Conservation (phyloP, 1,140 invertebrate genomes). For the Leptinotarsa defecta region DNA sequence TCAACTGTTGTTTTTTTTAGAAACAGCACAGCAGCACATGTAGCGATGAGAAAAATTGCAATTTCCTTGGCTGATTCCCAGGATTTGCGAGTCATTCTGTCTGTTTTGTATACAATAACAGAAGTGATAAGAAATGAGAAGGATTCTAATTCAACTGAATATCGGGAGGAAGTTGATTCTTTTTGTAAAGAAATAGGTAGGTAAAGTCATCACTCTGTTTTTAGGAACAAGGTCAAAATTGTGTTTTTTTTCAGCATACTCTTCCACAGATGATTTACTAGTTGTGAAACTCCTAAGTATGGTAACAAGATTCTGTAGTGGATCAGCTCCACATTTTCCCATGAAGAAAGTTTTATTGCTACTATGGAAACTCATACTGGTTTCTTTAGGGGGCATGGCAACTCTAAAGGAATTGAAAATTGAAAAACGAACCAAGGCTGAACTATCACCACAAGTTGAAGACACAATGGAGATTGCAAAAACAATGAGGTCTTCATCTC, state of each 20-base stretch:
- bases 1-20: conserved; percentile 56
- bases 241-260: conserved; percentile 33
- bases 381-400: conserved; percentile 87
- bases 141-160: conserved; percentile 67
- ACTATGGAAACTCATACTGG: conserved; percentile 92
- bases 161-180: conserved; percentile 68
- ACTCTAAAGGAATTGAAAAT: conserved; percentile 61
- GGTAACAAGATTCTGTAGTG: conserved; percentile 94
- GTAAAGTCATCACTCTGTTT: conserved; percentile 55
- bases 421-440: conserved; percentile 68
- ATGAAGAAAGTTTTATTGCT: conserved; percentile 97
- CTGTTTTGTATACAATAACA: conserved; percentile 91
- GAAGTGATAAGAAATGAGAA: conserved; percentile 83
- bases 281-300: conserved; percentile 89
- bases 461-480: conserved; percentile 92
- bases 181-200: conserved; percentile 84
- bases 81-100: conserved; percentile 89
- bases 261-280: conserved; percentile 78
- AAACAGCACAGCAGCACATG: conserved; percentile 73
- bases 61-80: conserved; percentile 90
- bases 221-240: not conserved
- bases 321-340: conserved; percentile 92
- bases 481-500: conserved; percentile 92
- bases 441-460: conserved; percentile 78
- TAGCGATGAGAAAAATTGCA: conserved; percentile 83